Conservation (phyloP, 2,888 invertebrate genomes). For the Ophonus ardosiacus region DNA sequence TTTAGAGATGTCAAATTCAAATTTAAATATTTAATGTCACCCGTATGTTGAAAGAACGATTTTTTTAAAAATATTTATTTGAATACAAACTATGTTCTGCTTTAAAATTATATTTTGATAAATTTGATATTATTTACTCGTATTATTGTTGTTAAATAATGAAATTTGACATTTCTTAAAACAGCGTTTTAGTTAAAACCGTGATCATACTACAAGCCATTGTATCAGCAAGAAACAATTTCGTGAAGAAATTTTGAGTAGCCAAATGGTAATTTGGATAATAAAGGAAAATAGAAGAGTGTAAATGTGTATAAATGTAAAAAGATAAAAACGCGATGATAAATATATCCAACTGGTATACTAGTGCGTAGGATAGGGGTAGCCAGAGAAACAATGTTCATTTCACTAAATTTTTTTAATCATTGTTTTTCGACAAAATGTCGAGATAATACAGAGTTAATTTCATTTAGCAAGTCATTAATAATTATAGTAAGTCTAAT, state of each 20-base stretch:
- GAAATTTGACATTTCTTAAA: too few relatives aligned
- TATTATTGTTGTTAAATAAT: too few relatives aligned
- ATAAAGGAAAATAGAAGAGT: background rate
- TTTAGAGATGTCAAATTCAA: too few relatives aligned
- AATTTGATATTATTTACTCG: too few relatives aligned
- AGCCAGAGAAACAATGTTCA: conserved; percentile 59
- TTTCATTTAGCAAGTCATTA: conserved; percentile 63
- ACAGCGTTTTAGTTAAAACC: too few relatives aligned
- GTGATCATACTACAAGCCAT: too few relatives aligned
- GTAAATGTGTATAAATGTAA: background rate
- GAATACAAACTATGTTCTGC: too few relatives aligned
- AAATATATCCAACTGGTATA: conserved; percentile 55
- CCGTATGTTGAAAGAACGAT: too few relatives aligned
- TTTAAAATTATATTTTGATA: too few relatives aligned
- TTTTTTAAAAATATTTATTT: too few relatives aligned
- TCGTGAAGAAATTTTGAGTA: background rate
- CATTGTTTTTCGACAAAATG: conserved; percentile 64
- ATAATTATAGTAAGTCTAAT: conserved; percentile 63
- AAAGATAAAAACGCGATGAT: background rate
- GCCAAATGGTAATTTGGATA: background rate
- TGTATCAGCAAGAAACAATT: too few relatives aligned
- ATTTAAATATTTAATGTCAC: too few relatives aligned
- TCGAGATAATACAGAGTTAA: conserved; percentile 64
- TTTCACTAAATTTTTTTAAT: conserved; percentile 64
- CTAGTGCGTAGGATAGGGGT: conserved; percentile 58